These are phyloP conservation scores for Neodiprion lecontei DNA, from an alignment of 1,140 invertebrate species.

Conservation along the genomic window DNA sequence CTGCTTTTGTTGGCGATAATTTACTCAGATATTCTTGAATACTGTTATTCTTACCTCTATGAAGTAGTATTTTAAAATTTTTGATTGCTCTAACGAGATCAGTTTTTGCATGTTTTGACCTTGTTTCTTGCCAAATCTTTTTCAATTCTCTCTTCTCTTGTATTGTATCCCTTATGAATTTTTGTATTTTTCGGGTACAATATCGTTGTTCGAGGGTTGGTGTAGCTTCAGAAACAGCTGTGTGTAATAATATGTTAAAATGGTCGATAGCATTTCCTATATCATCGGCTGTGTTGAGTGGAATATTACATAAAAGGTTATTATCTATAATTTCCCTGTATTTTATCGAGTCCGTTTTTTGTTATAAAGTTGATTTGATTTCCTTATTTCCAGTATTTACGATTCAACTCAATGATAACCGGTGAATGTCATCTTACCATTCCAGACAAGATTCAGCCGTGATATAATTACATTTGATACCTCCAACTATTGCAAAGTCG, in stretches of 20 bases:
- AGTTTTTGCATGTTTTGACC: conserved; percentile 14
- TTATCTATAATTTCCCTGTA: conserved; percentile 22
- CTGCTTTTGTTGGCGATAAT: conserved; percentile 12
- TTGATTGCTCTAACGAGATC: conserved; percentile 17
- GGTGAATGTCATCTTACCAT: conserved; percentile 38
- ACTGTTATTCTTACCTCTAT: conserved; percentile 1
- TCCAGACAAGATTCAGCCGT: conserved; percentile 22
- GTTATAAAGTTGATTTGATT: conserved; percentile 12
- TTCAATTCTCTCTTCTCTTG: conserved; percentile 18
- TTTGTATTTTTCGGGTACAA: background rate
- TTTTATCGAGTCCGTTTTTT: conserved; percentile 24
- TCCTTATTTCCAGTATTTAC: conserved; percentile 15
- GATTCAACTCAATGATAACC: conserved; percentile 25
- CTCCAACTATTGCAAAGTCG: conserved; percentile 46
- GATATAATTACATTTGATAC: conserved; percentile 26
- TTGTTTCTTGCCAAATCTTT: conserved; percentile 18
- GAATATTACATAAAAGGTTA: conserved; percentile 13
- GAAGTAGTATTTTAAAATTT: background rate
- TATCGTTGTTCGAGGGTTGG: background rate
- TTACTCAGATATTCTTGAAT: conserved; percentile 20
- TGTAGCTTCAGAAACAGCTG: conserved; percentile 29
- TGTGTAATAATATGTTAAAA: conserved; percentile 30
- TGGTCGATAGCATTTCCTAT: conserved; percentile 20
- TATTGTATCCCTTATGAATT: background rate
- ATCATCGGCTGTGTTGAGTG: conserved; percentile 8